Evolutionary conservation across 2,113 vertebrate species (phyloP).

Genomic region (Natator depressus): DNA sequence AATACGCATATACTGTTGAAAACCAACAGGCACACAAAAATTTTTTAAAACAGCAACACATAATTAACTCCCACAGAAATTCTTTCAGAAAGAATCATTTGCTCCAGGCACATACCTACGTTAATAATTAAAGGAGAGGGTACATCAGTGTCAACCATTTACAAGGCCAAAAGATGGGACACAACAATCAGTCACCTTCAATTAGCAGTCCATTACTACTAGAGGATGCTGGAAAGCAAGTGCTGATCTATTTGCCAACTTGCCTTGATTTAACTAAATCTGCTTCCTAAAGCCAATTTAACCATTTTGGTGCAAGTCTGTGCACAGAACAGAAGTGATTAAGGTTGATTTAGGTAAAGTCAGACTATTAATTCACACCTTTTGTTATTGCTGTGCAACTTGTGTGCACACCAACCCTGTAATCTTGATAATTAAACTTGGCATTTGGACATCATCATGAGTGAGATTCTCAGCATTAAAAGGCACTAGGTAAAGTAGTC

Average conservation of each 20-base stretch:
- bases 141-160: conserved; percentile 50
- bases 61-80: neutral
- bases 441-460: neutral
- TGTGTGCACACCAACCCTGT: neutral
- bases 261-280: neutral
- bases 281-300: neutral
- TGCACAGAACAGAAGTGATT: neutral
- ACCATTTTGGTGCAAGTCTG: neutral
- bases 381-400: neutral
- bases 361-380: accelerated
- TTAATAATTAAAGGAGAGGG: conserved; percentile 65
- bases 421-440: conserved; percentile 31
- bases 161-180: conserved; percentile 36
- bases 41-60: neutral
- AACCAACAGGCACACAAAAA: neutral
- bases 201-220: conserved; percentile 21
- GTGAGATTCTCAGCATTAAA: conserved; percentile 1
- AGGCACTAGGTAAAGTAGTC: neutral
- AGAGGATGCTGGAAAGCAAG: neutral
- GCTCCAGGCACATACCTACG: conserved; percentile 30
- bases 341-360: accelerated
- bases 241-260: neutral
- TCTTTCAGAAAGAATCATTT: conserved; percentile 44
- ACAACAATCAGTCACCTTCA: conserved; percentile 9
- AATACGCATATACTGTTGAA: neutral